phyloP scores from a whole-genome alignment of 2,888 invertebrate species.

The Lycocerus yunnanus region DNA sequence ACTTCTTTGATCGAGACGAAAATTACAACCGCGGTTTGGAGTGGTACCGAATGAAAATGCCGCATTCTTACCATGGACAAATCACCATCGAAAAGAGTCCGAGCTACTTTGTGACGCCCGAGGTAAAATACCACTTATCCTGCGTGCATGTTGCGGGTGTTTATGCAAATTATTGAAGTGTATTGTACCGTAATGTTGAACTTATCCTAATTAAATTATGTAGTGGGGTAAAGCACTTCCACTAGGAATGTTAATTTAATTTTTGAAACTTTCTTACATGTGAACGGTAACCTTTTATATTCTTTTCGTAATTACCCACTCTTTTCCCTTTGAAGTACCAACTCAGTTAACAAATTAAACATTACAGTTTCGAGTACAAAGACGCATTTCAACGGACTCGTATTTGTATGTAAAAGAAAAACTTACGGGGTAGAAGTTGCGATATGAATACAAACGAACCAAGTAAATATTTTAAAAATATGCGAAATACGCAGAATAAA shows the following conservation, averaged over 20 bases:
- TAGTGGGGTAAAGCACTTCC: background rate
- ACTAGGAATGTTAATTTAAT: background rate
- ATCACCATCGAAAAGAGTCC: constrained; percentile 98
- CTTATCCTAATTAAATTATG: background rate
- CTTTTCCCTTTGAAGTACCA: background rate
- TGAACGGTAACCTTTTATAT: background rate
- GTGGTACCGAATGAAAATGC: constrained; percentile 96
- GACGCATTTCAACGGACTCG: background rate
- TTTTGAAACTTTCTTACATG: background rate
- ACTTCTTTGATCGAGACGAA: constrained; percentile 95
- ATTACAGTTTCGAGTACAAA: background rate
- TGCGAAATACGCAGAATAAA: background rate
- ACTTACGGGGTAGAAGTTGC: background rate
- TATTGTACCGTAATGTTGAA: constrained; percentile 1
- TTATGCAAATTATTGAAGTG: background rate
- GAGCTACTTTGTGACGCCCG: constrained; percentile 94
- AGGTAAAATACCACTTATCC: constrained; percentile 66
- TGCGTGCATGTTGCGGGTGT: background rate
- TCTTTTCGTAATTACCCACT: background rate
- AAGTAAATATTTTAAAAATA: background rate
- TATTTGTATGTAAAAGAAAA: background rate
- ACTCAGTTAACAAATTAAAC: background rate
- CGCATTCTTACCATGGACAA: constrained; percentile 87
- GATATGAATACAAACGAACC: background rate
- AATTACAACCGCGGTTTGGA: constrained; percentile 91